These are phyloP conservation scores for Diachrysia chrysitis DNA, from an alignment of 2,888 invertebrate genomes.

Conservation along the genomic window DNA sequence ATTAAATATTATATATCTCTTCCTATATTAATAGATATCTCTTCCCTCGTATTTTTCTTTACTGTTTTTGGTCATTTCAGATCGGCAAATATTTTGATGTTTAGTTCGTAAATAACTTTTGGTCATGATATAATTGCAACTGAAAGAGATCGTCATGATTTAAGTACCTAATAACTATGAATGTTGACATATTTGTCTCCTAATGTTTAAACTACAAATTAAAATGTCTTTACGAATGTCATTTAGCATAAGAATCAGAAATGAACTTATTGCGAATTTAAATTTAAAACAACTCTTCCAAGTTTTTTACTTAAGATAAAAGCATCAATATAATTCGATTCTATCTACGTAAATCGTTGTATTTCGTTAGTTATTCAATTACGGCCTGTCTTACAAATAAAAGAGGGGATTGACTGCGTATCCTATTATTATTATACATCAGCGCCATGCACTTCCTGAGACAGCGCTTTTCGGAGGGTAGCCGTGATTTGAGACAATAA, in stretches of 20 bases:
- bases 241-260: too few relatives aligned
- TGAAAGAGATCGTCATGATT: background rate
- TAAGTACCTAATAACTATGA: too few relatives aligned
- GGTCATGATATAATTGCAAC: too few relatives aligned
- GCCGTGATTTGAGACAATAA: conserved; percentile 54
- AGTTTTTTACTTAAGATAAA: too few relatives aligned
- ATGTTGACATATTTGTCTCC: too few relatives aligned
- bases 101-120: background rate
- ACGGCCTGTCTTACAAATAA: conserved; percentile 59
- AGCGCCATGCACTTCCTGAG: conserved; percentile 49
- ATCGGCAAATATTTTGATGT: background rate
- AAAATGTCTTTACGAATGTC: too few relatives aligned
- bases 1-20: background rate
- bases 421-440: conserved; percentile 61
- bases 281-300: too few relatives aligned
- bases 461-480: conserved; percentile 32
- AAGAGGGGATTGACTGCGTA: conserved; percentile 53
- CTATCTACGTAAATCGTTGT: background rate
- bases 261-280: too few relatives aligned
- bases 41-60: background rate
- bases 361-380: background rate
- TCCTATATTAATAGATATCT: too few relatives aligned
- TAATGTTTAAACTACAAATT: too few relatives aligned
- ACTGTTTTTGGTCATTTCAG: background rate
- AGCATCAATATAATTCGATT: background rate